phyloP scores from a whole-genome alignment of 2,888 invertebrate genomes.

The Bugulina stolonifera region DNA sequence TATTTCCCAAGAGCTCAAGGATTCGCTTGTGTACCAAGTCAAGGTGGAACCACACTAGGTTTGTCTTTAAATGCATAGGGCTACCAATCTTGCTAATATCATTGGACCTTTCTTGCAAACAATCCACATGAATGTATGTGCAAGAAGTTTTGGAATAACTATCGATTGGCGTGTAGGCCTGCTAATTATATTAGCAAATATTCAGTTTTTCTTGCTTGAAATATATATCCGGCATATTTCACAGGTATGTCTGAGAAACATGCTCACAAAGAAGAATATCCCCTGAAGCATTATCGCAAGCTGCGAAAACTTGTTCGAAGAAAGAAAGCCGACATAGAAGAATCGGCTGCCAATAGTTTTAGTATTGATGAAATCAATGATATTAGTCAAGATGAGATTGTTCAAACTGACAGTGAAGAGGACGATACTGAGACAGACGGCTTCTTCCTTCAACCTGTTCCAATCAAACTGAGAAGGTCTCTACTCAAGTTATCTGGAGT shows the following conservation, averaged over 20 bases:
- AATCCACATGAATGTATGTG: too few relatives aligned
- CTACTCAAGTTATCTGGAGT: constrained; percentile 86
- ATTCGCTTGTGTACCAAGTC: constrained; percentile 57
- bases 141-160: too few relatives aligned
- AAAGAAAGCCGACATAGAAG: constrained; percentile 55
- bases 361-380: constrained; percentile 24
- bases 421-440: constrained; percentile 23
- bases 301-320: constrained; percentile 82
- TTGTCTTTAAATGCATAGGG: constrained; percentile 29
- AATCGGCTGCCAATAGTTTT: constrained; percentile 9
- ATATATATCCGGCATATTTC: neutral
- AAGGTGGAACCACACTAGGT: constrained; percentile 65
- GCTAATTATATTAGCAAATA: neutral
- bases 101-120: too few relatives aligned
- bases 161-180: too few relatives aligned
- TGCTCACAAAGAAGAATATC: constrained; percentile 69
- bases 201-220: too few relatives aligned
- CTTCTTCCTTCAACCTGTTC: constrained; percentile 67
- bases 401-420: constrained; percentile 18
- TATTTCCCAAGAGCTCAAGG: constrained; percentile 79
- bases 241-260: constrained; percentile 64
- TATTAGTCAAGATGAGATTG: constrained; percentile 23
- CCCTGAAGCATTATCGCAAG: constrained; percentile 77
- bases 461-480: constrained; percentile 80
- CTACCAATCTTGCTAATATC: too few relatives aligned